These are phyloP conservation scores for Frieseomelitta varia DNA, from an alignment of 1,140 invertebrate species.

Conservation along the genomic window DNA sequence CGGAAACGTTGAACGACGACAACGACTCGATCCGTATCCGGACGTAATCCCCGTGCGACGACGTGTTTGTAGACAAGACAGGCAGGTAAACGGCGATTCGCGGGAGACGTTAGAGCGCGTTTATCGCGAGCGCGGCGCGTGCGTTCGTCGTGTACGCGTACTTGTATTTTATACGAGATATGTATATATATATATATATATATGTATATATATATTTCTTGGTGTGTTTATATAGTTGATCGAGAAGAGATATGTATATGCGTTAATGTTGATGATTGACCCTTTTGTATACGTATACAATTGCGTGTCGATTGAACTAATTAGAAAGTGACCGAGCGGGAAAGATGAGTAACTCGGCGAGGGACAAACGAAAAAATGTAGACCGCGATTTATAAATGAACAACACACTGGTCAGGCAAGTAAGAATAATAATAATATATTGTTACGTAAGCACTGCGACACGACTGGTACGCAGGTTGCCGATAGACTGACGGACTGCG, in stretches of 20 bases:
- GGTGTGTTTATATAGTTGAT: background rate
- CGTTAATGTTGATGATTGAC: background rate
- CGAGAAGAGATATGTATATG: background rate
- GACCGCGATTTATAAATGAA: conserved; percentile 52
- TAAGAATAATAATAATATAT: conserved; percentile 76
- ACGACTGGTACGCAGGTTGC: conserved; percentile 81
- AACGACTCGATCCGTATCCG: conserved; percentile 47
- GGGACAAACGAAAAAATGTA: conserved; percentile 41
- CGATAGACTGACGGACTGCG: conserved; percentile 79
- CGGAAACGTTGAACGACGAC: conserved; percentile 67
- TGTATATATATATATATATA: too few species aligned
- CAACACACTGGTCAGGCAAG: conserved; percentile 63
- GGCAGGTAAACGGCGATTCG: conserved; percentile 30
- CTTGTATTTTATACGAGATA: conserved; percentile 1
- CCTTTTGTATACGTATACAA: background rate
- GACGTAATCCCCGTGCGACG: conserved; percentile 60
- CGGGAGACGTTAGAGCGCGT: conserved; percentile 33
- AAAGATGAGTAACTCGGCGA: conserved; percentile 28
- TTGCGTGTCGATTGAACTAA: background rate
- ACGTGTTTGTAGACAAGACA: conserved; percentile 40
- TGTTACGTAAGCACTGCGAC: conserved; percentile 79
- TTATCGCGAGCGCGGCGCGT: conserved; percentile 48
- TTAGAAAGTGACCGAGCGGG: conserved; percentile 9
- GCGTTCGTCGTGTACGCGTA: conserved; percentile 1
- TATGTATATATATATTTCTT: too few species aligned